Percentiles rank a stretch among this genome's conserved stretches.
Conservation (phyloP, 2,797 vertebrate species). For the Anisognathus igniventris region DNA sequence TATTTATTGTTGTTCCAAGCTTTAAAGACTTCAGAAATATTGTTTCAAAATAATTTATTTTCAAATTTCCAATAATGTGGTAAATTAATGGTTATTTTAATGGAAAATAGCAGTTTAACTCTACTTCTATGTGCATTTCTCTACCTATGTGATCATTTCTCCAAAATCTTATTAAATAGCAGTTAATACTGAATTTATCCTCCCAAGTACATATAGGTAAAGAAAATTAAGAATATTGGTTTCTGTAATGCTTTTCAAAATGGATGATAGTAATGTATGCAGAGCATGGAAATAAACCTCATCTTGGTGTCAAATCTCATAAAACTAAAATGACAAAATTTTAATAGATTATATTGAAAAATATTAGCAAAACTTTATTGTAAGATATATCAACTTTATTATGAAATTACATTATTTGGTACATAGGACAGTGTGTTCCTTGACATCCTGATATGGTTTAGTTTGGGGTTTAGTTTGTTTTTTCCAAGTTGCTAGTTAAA, state of each 20-base stretch:
- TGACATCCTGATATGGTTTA: neutral
- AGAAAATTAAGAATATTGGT: neutral
- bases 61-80: neutral
- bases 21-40: constrained; percentile 43
- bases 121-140: neutral
- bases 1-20: constrained; percentile 43
- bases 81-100: neutral
- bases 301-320: neutral
- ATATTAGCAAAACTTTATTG: neutral
- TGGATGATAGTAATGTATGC: neutral
- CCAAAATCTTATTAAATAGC: neutral
- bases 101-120: neutral
- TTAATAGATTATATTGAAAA: neutral
- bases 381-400: neutral
- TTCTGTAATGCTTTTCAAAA: neutral
- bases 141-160: neutral
- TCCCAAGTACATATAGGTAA: neutral
- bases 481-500: neutral
- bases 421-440: neutral
- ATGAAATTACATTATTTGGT: neutral
- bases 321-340: neutral
- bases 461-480: neutral
- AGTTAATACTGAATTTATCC: neutral
- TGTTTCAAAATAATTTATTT: neutral
- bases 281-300: neutral